Evolutionary conservation across 2,113 vertebrate species (phyloP), one percentile per base, ranked within the genome.

Genomic region (Festucalex cinctus): DNA sequence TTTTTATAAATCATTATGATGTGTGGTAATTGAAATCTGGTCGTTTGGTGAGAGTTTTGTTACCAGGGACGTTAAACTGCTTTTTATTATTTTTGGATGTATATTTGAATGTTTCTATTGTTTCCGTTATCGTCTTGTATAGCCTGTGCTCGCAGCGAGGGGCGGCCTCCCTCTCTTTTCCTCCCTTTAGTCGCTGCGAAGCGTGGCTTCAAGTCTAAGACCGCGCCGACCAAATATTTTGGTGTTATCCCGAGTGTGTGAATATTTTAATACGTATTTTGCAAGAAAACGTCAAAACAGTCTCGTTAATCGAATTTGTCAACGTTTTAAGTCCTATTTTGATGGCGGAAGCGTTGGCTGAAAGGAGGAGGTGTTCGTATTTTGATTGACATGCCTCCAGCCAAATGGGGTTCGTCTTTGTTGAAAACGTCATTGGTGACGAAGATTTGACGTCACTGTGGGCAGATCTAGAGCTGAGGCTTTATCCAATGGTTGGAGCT

Each of bases 321-420:
- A 49, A 82, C 71, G 61, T 73, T 83, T 83, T 83, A 69, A 62
- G 74, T 66, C 41, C 17, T 46, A 9, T 83, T 74, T 90, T 78
- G 83, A 88, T 90, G 80, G 88, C 91, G 91, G 91, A 92, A 92
- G 91, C 85, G 77, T 88, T 88, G 84, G 84, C 68, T 73, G 65
- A 43, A 60, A 87, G 88, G 67, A 83, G 76, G 58, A 26, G 7
- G 26, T 64, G 0, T 0, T 0, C 56, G 37, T 81, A 86, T 0
- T 62, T 43, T 82, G 88, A 91, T 48, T 75, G 91, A 88, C 70
- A 8, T 10, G 0, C 1, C 2, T 0, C 13, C 65, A 14, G 54
- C 20, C 85, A 78, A 90, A 81, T 87, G 16, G 66, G 2, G 54
- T 71, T 37, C 1, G 17, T 3, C 32, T 6, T 5, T 26, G 6